phyloP scores from a whole-genome alignment of 1,140 invertebrate genomes.

The Rhizoglyphus robini region DNA sequence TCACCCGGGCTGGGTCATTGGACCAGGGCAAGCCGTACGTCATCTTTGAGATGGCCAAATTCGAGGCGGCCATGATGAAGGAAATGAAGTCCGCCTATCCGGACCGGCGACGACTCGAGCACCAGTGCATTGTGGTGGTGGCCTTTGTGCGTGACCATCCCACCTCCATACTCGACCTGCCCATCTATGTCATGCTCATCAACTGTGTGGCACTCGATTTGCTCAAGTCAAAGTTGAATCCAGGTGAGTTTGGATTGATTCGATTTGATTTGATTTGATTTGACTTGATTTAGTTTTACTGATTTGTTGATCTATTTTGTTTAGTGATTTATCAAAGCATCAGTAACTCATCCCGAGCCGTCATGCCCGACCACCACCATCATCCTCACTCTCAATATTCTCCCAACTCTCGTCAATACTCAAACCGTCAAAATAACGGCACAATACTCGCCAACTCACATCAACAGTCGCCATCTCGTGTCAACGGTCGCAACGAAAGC shows the following conservation, averaged over 20 bases:
- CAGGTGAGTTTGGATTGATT: neutral
- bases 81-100: slow-evolving; percentile 62
- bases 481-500: neutral
- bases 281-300: neutral
- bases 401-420: too few species aligned
- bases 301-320: too few species aligned
- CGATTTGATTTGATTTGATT: neutral
- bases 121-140: slow-evolving; percentile 73
- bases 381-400: too few species aligned
- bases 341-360: neutral
- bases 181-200: slow-evolving; percentile 83
- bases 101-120: slow-evolving; percentile 68
- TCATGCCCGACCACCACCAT: neutral
- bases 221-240: slow-evolving; percentile 55
- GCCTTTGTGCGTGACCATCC: slow-evolving; percentile 62
- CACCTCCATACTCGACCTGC: slow-evolving; percentile 66
- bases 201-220: slow-evolving; percentile 91
- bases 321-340: slow-evolving; percentile 7
- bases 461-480: neutral
- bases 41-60: slow-evolving; percentile 91
- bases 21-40: slow-evolving; percentile 84
- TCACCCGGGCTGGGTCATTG: slow-evolving; percentile 67
- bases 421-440: too few species aligned
- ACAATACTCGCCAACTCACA: too few species aligned
- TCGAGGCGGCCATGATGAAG: slow-evolving; percentile 67